A percentile compares a stretch with the other conserved stretches of the same genome.
phyloP scores from a whole-genome alignment of 1,140 invertebrate genomes.

The Pogonomyrmex barbatus region DNA sequence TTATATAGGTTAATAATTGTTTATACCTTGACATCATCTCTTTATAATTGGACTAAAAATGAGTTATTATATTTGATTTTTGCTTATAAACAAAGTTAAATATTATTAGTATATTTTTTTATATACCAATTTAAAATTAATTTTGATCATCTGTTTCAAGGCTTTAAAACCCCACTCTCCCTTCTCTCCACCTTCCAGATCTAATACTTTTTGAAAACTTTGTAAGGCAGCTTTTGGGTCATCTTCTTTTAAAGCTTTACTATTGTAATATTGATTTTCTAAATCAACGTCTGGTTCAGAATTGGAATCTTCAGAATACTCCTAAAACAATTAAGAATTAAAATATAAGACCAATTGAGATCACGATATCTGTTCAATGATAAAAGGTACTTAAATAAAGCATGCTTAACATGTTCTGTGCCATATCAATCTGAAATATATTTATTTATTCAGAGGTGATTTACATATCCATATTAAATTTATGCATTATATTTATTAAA shows the following conservation, averaged over 20 bases:
- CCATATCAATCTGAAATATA: too few species aligned
- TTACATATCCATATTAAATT: too few species aligned
- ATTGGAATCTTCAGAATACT: conserved; percentile 98
- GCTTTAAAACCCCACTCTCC: conserved; percentile 99
- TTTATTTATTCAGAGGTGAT: too few species aligned
- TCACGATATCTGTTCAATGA: neutral
- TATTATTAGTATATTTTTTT: conserved; percentile 9
- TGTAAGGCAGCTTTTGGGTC: conserved; percentile 96
- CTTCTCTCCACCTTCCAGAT: conserved; percentile 98
- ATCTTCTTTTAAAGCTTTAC: conserved; percentile 99
- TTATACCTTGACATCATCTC: conserved; percentile 99
- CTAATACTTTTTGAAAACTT: conserved; percentile 98
- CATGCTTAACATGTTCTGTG: too few species aligned
- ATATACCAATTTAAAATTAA: conserved; percentile 98
- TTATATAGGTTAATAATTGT: conserved; percentile 98
- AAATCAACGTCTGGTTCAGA: conserved; percentile 99
- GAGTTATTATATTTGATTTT: conserved; percentile 37
- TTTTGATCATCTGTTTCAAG: conserved; percentile 99
- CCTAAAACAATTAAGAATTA: conserved; percentile 87
- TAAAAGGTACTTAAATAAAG: neutral
- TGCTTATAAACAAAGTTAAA: conserved; percentile 3
- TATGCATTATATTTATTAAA: too few species aligned
- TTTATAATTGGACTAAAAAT: conserved; percentile 94
- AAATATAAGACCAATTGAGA: conserved; percentile 50
- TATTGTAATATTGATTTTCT: conserved; percentile 99